These are phyloP conservation scores for Synodontis membranacea DNA, from an alignment of 2,113 vertebrate species.

Conservation along the genomic window DNA sequence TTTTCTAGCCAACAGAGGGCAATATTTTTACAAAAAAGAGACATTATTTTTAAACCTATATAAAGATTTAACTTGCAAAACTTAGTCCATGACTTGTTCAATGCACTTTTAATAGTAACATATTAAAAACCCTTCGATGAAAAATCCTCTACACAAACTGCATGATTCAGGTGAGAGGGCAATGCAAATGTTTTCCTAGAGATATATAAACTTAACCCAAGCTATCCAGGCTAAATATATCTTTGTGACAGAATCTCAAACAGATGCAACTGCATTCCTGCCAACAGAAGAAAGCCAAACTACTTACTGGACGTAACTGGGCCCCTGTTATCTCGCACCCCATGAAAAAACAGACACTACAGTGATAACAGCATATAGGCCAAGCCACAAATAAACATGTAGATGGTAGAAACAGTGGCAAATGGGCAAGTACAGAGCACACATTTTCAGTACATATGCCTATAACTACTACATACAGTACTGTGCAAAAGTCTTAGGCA, in stretches of 20 bases:
- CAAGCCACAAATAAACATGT: conserved; percentile 16
- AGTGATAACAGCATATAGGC: conserved; percentile 6
- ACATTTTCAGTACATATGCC: not conserved
- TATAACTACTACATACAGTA: too few relatives aligned
- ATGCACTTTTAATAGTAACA: not conserved
- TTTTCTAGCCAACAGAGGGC: conserved; percentile 51
- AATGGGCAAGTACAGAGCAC: not conserved
- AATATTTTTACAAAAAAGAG: conserved; percentile 42
- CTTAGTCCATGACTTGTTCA: not conserved
- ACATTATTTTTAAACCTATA: not conserved
- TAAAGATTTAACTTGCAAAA: not conserved
- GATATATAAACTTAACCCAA: conserved; percentile 19
- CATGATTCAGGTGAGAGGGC: conserved; percentile 5
- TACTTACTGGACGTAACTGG: not conserved
- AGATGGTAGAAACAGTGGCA: not conserved
- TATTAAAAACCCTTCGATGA: not conserved
- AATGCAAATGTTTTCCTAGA: conserved; percentile 23
- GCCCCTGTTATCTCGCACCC: not conserved
- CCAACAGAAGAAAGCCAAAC: conserved; percentile 45
- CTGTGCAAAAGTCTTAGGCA: too few relatives aligned
- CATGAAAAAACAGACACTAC: not conserved
- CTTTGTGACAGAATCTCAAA: conserved; percentile 38
- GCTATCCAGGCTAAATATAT: conserved; percentile 52
- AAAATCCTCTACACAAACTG: not conserved
- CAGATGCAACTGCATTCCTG: conserved; percentile 21